phyloP scores from a whole-genome alignment of 2,888 invertebrate genomes.

The Cheilosia soror region DNA sequence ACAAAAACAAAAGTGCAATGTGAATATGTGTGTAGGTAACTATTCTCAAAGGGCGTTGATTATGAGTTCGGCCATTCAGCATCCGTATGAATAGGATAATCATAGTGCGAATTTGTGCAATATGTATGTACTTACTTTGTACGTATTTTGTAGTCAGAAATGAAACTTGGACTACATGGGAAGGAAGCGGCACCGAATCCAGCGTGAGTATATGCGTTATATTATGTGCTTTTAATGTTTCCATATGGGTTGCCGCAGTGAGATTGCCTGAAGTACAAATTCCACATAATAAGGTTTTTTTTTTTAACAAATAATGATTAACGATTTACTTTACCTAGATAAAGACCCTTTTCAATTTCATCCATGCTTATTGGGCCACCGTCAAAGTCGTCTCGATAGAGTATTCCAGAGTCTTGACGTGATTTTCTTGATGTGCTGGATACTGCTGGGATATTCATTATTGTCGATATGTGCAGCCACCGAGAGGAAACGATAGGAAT shows the following conservation, averaged over 20 bases:
- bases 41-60: slow-evolving; percentile 16
- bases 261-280: slow-evolving; percentile 87
- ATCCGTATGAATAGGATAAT: slow-evolving; percentile 23
- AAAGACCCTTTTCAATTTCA: slow-evolving; percentile 82
- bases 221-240: slow-evolving; percentile 87
- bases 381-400: slow-evolving; percentile 82
- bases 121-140: slow-evolving; percentile 86
- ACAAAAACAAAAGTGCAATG: slow-evolving; percentile 59
- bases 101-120: neutral
- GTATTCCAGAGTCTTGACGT: slow-evolving; percentile 74
- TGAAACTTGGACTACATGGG: slow-evolving; percentile 88
- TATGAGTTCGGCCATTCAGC: slow-evolving; percentile 11
- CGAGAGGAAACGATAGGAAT: neutral
- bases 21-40: neutral
- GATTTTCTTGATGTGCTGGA: slow-evolving; percentile 53
- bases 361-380: slow-evolving; percentile 84
- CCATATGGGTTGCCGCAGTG: slow-evolving; percentile 90
- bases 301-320: neutral
- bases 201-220: slow-evolving; percentile 92
- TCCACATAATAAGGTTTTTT: neutral
- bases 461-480: neutral
- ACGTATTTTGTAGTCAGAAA: slow-evolving; percentile 90
- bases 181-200: slow-evolving; percentile 92
- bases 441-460: slow-evolving; percentile 43
- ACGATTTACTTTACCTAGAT: slow-evolving; percentile 79